Evolutionary conservation across 2,797 vertebrate genomes (phyloP), one percentile per base, ranked within the genome.

Genomic region (Oreonectes daqikongensis): DNA sequence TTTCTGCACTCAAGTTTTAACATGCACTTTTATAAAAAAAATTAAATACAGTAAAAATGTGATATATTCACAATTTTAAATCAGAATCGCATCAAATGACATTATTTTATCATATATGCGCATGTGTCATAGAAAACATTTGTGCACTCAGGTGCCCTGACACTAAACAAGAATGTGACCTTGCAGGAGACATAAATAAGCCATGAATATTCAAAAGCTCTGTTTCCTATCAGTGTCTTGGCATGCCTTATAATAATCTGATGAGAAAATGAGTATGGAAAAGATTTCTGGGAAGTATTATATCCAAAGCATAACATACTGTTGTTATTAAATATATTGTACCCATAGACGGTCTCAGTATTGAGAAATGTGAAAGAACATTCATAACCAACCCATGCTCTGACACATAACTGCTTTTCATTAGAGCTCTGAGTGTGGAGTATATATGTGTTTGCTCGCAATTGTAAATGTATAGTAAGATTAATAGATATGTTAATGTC

Each of bases 191-290:
- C 69, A 59, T 42, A 80, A 63, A 80, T 78, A 53, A 76, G 38
- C 48, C 55, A 75, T 44, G 65, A 63, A 61, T 64, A 69, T 77
- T 73, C 65, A 71, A 76, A 73, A 48, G 32, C 73, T 69, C 72
- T 79, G 77, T 26, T 77, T 79, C 71, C 69, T 55, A 59, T 79
- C 77, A 75, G 53, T 48, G 12, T 42, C 64, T 63, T 79, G 77
- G 63, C 53, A 77, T 48, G 38, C 26, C 61, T 67, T 50, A 53
- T 74, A 64, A 40, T 50, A 50, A 55, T 65, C 40, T 76, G 64
- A 78, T 42, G 52, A 65, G 42, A 79, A 75, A 79, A 76, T 42
- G 28, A 72, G 28, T 48, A n/a, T 68, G 55, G 70, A 63, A 71
- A 66, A 52, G 53, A 30, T 53, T 65, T 61, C 35, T 64, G 64